Base-by-base conservation (phyloP, 2,888 invertebrate species). In the Drosophila pseudotakahashii region DNA sequence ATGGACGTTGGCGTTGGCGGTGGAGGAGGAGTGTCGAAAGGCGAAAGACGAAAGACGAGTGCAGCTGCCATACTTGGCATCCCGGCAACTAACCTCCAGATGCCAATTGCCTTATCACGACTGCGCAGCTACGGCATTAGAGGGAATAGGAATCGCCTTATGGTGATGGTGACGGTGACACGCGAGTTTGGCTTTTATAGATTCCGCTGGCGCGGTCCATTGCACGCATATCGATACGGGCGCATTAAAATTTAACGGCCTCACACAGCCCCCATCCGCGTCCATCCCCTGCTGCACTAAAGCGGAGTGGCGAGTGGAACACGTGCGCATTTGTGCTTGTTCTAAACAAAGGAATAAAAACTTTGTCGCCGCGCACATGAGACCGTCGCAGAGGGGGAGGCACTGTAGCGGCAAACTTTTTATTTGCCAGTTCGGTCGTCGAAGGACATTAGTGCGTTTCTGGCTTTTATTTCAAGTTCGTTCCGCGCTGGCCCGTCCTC, bases 301-400 rank as follows among this genome's bases (percentile, higher is more conserved):
- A 81, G 81, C 51, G 66, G 66, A 54, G 47, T 26, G 30, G 30
- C 11, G 10, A 34, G 64, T 76, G 75, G 80, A 80, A 86, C 89
- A 89, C 89, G 89, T 84, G 80, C 83, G 73, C 88, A 82, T 83
- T 88, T 84, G 80, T 80, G 73, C 80, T 86, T 79, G 79, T 88
- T 90, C 91, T 91, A 90, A 91, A 87, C 90, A 89, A 87, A 84
- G 79, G 87, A 87, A 89, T 90, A 90, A 89, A 90, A 90, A 83
- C 76, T 90, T 90, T 89, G 89, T 81, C 81, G 76, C 78, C 76
- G 67, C 41, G 81, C 90, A 89, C 83, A 91, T 90, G 91, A 85
- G 89, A 79, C 87, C 84, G 62, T 39, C 45, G 30, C 30, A 14
- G 37, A 26, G 32, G 10, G 14, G 37, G 11, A 3, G n/a, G 7